A percentile compares a stretch with the other conserved stretches of the same genome.
These are phyloP conservation scores for Trichonephila inaurata DNA, from an alignment of 1,140 invertebrate genomes.

Conservation along the genomic window DNA sequence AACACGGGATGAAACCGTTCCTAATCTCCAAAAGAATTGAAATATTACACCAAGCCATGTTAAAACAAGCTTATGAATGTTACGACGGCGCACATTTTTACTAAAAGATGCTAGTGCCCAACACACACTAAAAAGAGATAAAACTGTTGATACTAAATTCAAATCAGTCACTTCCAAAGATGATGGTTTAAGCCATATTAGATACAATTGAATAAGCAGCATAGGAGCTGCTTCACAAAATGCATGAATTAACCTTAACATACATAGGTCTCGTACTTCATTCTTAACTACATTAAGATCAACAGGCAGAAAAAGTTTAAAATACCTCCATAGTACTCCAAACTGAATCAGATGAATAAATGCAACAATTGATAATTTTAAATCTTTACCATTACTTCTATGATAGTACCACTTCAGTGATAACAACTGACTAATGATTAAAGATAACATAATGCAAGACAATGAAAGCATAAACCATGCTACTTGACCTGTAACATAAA, in stretches of 20 bases:
- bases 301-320: conserved; percentile 92
- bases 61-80: conserved; percentile 90
- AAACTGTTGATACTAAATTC: conserved; percentile 89
- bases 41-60: conserved; percentile 95
- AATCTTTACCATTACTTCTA: conserved; percentile 61
- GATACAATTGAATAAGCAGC: conserved; percentile 90
- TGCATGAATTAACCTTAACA: conserved; percentile 91
- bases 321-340: conserved; percentile 94
- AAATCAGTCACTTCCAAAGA: conserved; percentile 86
- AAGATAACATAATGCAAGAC: conserved; percentile 85
- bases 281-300: conserved; percentile 90
- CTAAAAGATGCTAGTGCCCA: conserved; percentile 95
- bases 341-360: conserved; percentile 88
- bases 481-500: conserved; percentile 85
- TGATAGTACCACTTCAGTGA: conserved; percentile 82
- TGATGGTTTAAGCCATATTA: conserved; percentile 82
- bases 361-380: conserved; percentile 66
- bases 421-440: conserved; percentile 87
- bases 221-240: conserved; percentile 93
- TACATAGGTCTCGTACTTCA: conserved; percentile 89
- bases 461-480: conserved; percentile 85
- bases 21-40: conserved; percentile 87
- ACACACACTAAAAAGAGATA: conserved; percentile 91
- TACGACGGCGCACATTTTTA: conserved; percentile 90
- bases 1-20: conserved; percentile 91